A percentile compares a stretch with the other conserved stretches of the same genome.
Conservation (phyloP, 2,797 vertebrate genomes). For the Gobio occitaniae region DNA sequence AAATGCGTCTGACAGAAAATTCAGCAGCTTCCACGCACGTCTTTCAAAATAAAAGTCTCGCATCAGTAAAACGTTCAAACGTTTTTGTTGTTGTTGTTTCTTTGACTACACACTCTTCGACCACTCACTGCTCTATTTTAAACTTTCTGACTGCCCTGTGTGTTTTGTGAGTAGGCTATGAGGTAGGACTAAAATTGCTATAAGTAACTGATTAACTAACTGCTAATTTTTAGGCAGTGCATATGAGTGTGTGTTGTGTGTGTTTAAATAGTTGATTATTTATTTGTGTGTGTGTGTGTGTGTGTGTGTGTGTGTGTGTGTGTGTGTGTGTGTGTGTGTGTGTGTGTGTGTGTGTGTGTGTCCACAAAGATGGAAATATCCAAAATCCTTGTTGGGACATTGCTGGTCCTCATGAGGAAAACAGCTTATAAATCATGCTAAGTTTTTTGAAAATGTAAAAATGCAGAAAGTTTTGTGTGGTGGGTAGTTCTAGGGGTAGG, state of each 20-base stretch:
- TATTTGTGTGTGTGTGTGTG: background rate
- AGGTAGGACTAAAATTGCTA: background rate
- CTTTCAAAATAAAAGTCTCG: background rate
- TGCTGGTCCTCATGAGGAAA: no score
- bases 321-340: no score
- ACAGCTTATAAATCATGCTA: no score
- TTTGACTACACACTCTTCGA: background rate
- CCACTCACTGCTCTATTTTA: background rate
- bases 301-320: background rate
- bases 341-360: no score
- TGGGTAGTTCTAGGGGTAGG: no score
- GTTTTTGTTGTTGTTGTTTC: background rate
- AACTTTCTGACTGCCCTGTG: background rate
- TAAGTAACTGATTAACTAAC: constrained; percentile 7
- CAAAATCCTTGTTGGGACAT: no score
- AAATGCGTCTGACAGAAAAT: background rate
- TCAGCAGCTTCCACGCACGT: background rate
- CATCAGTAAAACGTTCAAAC: background rate
- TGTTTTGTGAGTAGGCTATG: background rate
- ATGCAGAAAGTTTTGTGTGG: no score
- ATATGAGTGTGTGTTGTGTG: background rate
- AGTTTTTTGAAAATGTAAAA: no score
- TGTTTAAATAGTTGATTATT: no score
- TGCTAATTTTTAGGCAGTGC: background rate
- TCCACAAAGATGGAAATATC: no score